These are phyloP conservation scores for Cancer borealis DNA, from an alignment of 2,888 invertebrate species.

Conservation along the genomic window DNA sequence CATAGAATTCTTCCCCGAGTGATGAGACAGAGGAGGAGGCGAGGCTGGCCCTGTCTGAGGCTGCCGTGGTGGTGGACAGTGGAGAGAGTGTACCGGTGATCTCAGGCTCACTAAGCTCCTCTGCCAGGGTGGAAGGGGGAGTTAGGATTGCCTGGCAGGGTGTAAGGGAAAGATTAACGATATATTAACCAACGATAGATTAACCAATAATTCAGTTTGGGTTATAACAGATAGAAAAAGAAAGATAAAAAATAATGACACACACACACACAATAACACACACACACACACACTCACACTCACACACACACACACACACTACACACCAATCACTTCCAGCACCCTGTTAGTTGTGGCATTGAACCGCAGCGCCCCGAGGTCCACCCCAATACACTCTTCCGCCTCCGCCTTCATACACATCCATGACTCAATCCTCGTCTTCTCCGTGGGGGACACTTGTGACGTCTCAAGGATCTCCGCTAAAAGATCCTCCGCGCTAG, in stretches of 20 bases:
- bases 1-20: constrained; percentile 77
- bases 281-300: too few relatives aligned
- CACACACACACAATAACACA: neutral
- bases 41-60: constrained; percentile 44
- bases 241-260: too few relatives aligned
- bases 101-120: constrained; percentile 76
- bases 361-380: constrained; percentile 78
- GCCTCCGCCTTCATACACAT: constrained; percentile 91
- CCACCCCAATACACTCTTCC: constrained; percentile 88
- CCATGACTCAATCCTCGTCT: constrained; percentile 90
- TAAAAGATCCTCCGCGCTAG: constrained; percentile 91
- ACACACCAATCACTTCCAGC: constrained; percentile 72
- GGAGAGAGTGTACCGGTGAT: constrained; percentile 43
- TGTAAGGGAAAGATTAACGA: too few relatives aligned
- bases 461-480: constrained; percentile 87
- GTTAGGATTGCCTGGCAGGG: neutral
- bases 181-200: too few relatives aligned
- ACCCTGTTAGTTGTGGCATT: constrained; percentile 60
- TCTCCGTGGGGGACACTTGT: constrained; percentile 86
- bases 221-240: too few relatives aligned
- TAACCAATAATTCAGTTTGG: too few relatives aligned
- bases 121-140: neutral
- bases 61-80: constrained; percentile 34
- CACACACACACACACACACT: neutral
- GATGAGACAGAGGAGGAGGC: constrained; percentile 63